Base-by-base conservation (phyloP, 92 coral and sea anemone genomes). In the Bergia sp. region DNA sequence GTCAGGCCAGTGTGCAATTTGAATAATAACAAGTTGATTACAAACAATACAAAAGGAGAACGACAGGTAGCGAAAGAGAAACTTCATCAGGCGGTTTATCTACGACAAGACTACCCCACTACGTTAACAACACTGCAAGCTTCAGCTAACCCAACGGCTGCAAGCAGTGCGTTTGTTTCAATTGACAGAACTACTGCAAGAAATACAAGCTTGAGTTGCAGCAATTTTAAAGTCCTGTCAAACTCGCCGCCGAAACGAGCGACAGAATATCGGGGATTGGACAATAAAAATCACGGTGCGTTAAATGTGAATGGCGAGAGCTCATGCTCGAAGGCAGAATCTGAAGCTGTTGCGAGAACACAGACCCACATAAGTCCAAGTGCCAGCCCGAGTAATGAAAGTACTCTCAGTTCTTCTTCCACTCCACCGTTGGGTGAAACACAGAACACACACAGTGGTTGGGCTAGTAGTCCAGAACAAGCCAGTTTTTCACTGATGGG, bases 1-100 rank as follows among this genome's bases (percentile, higher is more conserved):
- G 29, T 29, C 29, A 29, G 29, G 29, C 29, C 29, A 29, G 29
- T 57, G 78, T 57, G 66, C 87, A 44, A 69, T 84, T 84, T 84
- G 87, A 84, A 84, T 84, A 84, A 84, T 84, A 84, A 72, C 44
- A 73, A 72, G 23, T 42, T 84, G 21, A 84, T n/a, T 84, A 49
- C 23, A 53, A 71, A 84, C 79, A 83, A 69, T 69, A 43, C 77
- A 71, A 69, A 72, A 43, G 87, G 53, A 44, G 87, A 29, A 64
- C 87, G 58, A 69, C 78, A 83, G 73, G 77, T 65, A 66, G 76
- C 86, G 2, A 83, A 43, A 83, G 77, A 42, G 10, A 67, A 69
- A n/a, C 77, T 67, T 12, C 78, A 41, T 23, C 77, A 83, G 61
- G 37, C 78, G 44, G 87, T 83, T 83, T 44, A 44, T 69, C 77